Evolutionary conservation across 2,797 vertebrate species (phyloP).

Genomic region (Galaxias olidus): DNA sequence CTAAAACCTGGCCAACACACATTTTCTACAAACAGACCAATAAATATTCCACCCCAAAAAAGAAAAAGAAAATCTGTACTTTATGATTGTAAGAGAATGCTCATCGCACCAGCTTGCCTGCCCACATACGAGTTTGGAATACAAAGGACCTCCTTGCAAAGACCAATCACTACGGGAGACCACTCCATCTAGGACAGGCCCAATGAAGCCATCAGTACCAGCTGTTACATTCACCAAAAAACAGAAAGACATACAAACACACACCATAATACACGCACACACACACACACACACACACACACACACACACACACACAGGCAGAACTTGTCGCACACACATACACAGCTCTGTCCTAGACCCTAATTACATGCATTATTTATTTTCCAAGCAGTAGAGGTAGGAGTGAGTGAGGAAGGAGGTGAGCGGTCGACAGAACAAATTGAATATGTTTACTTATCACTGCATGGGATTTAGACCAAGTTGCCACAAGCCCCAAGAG

Average conservation of each 20-base stretch:
- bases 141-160: slow-evolving; percentile 1
- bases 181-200: slow-evolving; percentile 2
- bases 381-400: background rate
- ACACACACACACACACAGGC: background rate
- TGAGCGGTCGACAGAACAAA: background rate
- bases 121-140: background rate
- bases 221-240: too few species aligned
- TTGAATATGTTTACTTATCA: slow-evolving; percentile 15
- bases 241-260: background rate
- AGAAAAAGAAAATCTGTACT: too few species aligned
- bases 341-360: slow-evolving; percentile 10
- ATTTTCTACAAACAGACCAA: too few species aligned
- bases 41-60: too few species aligned
- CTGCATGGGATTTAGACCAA: background rate
- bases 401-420: background rate
- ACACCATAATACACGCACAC: too few species aligned
- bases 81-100: background rate
- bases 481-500: background rate
- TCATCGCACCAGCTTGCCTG: too few species aligned
- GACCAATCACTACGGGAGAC: slow-evolving; percentile 9
- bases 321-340: background rate
- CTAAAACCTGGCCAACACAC: too few species aligned
- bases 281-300: background rate
- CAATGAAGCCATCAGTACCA: slow-evolving; percentile 16
- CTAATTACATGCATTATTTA: background rate